Evolutionary conservation across 2,113 vertebrate genomes (phyloP), one percentile per base, ranked within the genome.

Genomic region (Chaetodon trifascialis): DNA sequence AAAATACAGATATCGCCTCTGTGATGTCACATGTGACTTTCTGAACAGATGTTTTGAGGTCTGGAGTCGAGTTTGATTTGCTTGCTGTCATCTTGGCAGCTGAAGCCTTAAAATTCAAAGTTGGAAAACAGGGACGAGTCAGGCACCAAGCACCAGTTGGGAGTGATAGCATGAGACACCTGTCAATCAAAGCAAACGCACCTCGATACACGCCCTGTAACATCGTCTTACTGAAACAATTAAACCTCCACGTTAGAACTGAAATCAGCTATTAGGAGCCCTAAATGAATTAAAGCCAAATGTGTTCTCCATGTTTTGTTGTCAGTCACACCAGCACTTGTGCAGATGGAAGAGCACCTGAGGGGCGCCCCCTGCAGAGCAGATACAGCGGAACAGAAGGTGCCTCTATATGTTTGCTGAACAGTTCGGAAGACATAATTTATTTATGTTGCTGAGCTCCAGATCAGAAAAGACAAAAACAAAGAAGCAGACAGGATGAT

Each of bases 1-100:
- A 59, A 73, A 82, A 25, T 15, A 34, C 15, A 25, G 52, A 65
- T 8, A 19, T 36, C 46, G 17, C 30, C 65, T 74, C 51, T 71
- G 76, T 55, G n/a, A 66, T 75, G 60, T 73, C 67, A 63, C 12
- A 11, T 58, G 55, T 10, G 11, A 64, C 38, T 76, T 66, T 67
- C 15, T 46, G 30, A 76, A 71, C 67, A 83, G 56, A 79, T 82
- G 71, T 66, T 65, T 62, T 60, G 2, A 76, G 73, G 34, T 47
- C 44, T 55, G 21, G 52, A 69, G 21, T 23, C 23, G 23, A 47
- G 42, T 73, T 68, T 70, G 38, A 71, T 52, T 44, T 51, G 52
- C 54, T 74, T 40, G 67, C 72, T 76, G 73, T 64, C 72, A 73
- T 71, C 36, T 65, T 59, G 60, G 49, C 54, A 51, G 52, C 17